A percentile compares a stretch with the other conserved stretches of the same genome.
Evolutionary conservation across 2,888 invertebrate genomes (phyloP).

Genomic region (Scaeva pyrastri): DNA sequence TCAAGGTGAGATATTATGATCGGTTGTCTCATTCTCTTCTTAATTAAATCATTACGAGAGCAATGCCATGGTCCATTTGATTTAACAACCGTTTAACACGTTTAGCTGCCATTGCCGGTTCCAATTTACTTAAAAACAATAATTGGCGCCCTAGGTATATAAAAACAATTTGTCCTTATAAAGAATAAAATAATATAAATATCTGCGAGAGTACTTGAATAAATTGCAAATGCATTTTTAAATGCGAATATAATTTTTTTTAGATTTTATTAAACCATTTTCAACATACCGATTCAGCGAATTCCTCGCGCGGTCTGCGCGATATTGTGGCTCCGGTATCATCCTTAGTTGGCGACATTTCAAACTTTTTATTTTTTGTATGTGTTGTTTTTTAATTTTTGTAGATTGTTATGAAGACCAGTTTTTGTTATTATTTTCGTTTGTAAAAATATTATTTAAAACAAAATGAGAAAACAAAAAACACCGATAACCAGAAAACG

Average conservation of each 20-base stretch:
- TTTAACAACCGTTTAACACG: neutral
- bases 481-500: constrained; percentile 40
- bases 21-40: neutral
- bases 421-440: constrained; percentile 51
- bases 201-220: neutral
- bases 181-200: too few relatives aligned
- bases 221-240: constrained; percentile 11
- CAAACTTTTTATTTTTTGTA: constrained; percentile 28
- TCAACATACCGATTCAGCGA: constrained; percentile 82
- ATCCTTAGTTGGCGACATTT: constrained; percentile 82
- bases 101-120: neutral
- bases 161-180: too few relatives aligned
- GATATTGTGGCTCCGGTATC: constrained; percentile 80
- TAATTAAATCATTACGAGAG: neutral
- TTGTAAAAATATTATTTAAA: constrained; percentile 42
- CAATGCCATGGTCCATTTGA: neutral
- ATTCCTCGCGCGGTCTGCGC: constrained; percentile 82
- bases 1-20: constrained; percentile 3
- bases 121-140: neutral
- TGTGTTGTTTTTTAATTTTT: constrained; percentile 1
- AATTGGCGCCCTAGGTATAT: neutral
- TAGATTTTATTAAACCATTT: neutral
- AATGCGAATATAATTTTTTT: neutral
- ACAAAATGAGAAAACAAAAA: neutral
- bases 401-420: constrained; percentile 42